A percentile compares a stretch with the other conserved stretches of the same genome.
phyloP scores from a whole-genome alignment of 2,113 vertebrate species.

The Henicopernis longicauda region DNA sequence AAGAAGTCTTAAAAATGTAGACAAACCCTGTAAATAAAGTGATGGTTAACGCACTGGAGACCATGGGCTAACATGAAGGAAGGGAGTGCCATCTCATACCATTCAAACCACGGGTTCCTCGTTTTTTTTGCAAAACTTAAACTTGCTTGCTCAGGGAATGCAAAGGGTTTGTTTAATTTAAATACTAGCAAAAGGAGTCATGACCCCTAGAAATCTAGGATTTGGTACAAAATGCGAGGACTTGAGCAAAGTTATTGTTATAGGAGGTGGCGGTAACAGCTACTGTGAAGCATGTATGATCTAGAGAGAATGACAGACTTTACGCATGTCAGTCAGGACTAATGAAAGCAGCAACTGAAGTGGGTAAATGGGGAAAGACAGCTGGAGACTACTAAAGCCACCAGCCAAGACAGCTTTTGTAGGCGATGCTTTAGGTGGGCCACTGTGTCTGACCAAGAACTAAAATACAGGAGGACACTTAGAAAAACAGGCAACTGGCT shows the following conservation, averaged over 20 bases:
- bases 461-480: fast-evolving
- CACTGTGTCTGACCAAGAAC: neutral
- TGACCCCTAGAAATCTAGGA: neutral
- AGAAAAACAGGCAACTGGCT: neutral
- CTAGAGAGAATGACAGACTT: neutral
- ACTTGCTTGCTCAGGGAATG: neutral
- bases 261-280: neutral
- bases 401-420: neutral
- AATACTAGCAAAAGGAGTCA: neutral
- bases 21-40: neutral
- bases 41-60: neutral
- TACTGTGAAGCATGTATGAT: neutral
- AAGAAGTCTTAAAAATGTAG: neutral
- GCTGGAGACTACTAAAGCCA: neutral
- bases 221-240: neutral
- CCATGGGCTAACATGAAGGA: neutral
- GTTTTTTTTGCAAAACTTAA: neutral
- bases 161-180: neutral
- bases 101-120: neutral
- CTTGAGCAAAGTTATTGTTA: neutral
- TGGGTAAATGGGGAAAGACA: neutral
- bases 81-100: neutral
- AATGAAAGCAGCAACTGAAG: neutral
- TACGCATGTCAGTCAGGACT: neutral
- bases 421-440: neutral